Evolutionary conservation across 2,888 invertebrate genomes (phyloP).

Genomic region (Aproaerema taeniolella): DNA sequence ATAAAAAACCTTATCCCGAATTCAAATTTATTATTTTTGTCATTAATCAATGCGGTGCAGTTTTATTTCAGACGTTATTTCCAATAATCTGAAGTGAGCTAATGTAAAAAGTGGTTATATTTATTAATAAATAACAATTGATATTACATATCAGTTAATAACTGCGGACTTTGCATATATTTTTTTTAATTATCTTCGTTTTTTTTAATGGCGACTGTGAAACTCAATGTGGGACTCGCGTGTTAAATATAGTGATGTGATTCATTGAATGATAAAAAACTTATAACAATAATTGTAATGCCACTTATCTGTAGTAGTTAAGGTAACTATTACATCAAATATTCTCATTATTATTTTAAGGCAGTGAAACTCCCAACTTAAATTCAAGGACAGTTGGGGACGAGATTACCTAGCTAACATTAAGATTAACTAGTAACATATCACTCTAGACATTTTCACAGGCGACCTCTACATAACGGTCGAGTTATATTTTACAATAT

Average conservation of each 20-base stretch:
- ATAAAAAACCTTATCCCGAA: too few relatives aligned
- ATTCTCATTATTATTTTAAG: constrained; percentile 67
- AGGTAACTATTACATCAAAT: constrained; percentile 66
- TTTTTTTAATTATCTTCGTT: constrained; percentile 4
- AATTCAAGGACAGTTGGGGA: constrained; percentile 75
- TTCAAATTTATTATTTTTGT: too few relatives aligned
- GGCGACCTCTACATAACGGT: constrained; percentile 66
- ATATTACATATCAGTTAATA: constrained; percentile 25
- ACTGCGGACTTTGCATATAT: constrained; percentile 21
- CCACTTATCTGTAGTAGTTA: constrained; percentile 68
- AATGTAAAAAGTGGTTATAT: constrained; percentile 6
- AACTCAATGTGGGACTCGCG: constrained; percentile 19
- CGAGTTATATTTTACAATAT: constrained; percentile 73
- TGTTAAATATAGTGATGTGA: constrained; percentile 25
- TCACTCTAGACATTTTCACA: constrained; percentile 73
- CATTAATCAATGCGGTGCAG: too few relatives aligned
- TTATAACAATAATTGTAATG: constrained; percentile 50
- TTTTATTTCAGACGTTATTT: too few relatives aligned
- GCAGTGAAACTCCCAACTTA: constrained; percentile 77
- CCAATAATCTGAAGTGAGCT: constrained; percentile 9
- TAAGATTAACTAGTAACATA: constrained; percentile 68
- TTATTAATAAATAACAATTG: constrained; percentile 35
- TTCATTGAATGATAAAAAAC: constrained; percentile 44
- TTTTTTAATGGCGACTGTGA: constrained; percentile 25
- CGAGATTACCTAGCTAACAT: constrained; percentile 76